Evolutionary conservation across 2,888 invertebrate genomes (phyloP).

Genomic region (Brenthis ino): DNA sequence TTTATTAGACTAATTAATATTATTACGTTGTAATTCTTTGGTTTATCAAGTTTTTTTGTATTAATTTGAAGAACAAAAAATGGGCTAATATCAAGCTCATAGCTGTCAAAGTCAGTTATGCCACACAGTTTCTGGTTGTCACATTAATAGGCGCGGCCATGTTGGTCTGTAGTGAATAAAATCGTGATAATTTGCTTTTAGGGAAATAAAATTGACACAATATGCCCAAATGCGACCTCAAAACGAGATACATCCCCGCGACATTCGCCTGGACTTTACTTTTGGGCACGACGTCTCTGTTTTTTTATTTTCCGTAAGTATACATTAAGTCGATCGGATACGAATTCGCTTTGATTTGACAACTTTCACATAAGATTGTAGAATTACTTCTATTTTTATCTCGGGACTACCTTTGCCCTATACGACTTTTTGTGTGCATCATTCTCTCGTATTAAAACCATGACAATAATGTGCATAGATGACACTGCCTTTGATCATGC

Average conservation of each 20-base stretch:
- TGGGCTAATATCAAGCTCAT: conserved; percentile 9
- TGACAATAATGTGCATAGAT: conserved; percentile 14
- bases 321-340: conserved; percentile 65
- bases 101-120: conserved; percentile 40
- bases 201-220: conserved; percentile 78
- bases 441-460: conserved; percentile 33
- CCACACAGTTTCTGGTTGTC: conserved; percentile 64
- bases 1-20: not conserved
- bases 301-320: conserved; percentile 99
- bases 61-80: conserved; percentile 20
- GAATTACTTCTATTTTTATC: conserved; percentile 74
- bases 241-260: conserved; percentile 98
- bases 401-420: conserved; percentile 56
- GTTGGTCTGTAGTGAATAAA: conserved; percentile 83
- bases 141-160: conserved; percentile 84
- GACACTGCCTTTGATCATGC: conserved; percentile 23
- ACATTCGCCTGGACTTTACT: conserved; percentile 98
- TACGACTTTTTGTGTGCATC: conserved; percentile 45
- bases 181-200: conserved; percentile 74
- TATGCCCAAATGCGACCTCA: conserved; percentile 98
- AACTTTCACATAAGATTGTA: conserved; percentile 76
- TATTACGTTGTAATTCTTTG: not conserved
- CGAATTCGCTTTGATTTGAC: conserved; percentile 74
- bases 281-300: conserved; percentile 95
- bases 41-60: not conserved